Conservation (phyloP, 2,113 vertebrate species). For the Ciconia stormi region DNA sequence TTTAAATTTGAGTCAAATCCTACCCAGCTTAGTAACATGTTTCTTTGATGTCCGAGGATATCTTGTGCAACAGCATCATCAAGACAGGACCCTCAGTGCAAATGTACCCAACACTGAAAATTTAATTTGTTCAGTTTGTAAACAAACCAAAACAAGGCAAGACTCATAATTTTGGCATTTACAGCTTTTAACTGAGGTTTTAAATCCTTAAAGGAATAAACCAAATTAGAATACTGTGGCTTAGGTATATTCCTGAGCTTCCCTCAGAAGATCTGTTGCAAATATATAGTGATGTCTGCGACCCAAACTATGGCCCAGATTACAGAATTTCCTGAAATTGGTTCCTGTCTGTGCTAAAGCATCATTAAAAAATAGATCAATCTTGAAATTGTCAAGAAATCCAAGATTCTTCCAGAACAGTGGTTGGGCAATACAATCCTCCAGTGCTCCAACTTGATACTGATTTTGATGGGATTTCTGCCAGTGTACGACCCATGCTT, state of each 20-base stretch:
- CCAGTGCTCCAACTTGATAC: neutral
- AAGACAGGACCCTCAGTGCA: conserved; percentile 21
- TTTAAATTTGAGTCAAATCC: conserved; percentile 21
- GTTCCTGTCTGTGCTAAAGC: neutral
- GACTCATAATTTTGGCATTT: neutral
- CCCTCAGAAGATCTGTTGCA: neutral
- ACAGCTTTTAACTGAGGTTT: neutral
- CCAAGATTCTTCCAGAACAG: neutral
- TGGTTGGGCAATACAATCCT: neutral
- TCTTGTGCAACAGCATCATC: conserved; percentile 1
- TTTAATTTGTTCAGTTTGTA: conserved; percentile 3
- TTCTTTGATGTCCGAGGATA: conserved; percentile 19
- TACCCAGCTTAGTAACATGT: conserved; percentile 34
- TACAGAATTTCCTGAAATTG: neutral
- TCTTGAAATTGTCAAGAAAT: neutral
- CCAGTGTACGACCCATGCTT: neutral
- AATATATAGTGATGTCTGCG: neutral
- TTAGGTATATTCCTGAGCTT: neutral
- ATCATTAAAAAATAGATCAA: neutral
- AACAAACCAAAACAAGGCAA: conserved; percentile 15
- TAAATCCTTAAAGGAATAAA: neutral
- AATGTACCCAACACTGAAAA: conserved; percentile 1
- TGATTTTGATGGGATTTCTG: neutral
- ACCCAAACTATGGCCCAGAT: neutral
- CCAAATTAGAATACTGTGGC: neutral